Conservation (phyloP, 1,140 invertebrate genomes). For the Lucilia sericata region DNA sequence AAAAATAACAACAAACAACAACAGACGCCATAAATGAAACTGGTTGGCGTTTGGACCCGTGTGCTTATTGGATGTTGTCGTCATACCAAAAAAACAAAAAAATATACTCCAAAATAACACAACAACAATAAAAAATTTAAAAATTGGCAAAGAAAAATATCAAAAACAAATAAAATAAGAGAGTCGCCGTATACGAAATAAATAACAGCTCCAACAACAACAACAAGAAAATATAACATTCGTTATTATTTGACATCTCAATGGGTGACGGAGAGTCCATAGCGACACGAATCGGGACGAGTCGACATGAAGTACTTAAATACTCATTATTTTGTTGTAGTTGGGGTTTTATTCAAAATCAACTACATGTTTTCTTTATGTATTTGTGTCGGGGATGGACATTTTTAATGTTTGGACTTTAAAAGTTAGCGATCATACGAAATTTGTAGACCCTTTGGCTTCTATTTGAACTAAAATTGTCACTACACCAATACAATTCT, state of each 20-base stretch:
- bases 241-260: slow-evolving; percentile 30
- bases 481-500: too few relatives aligned
- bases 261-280: background rate
- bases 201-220: too few relatives aligned
- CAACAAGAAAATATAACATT: background rate
- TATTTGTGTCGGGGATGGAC: too few relatives aligned
- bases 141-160: background rate
- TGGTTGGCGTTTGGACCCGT: slow-evolving; percentile 10
- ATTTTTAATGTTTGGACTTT: too few relatives aligned
- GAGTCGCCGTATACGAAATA: background rate
- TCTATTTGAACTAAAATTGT: too few relatives aligned
- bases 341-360: too few relatives aligned
- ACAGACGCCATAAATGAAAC: slow-evolving; percentile 25
- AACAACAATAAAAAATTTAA: background rate
- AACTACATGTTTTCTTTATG: too few relatives aligned
- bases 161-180: background rate
- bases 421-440: too few relatives aligned
- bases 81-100: background rate
- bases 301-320: background rate
- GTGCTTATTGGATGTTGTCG: background rate
- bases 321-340: too few relatives aligned
- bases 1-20: slow-evolving; percentile 19
- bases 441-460: too few relatives aligned
- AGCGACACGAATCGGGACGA: background rate
- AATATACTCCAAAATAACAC: background rate